A percentile compares a stretch with the other conserved stretches of the same genome.
These are phyloP conservation scores for Charadrius vociferus DNA, from an alignment of 2,113 vertebrate genomes.

Conservation along the genomic window DNA sequence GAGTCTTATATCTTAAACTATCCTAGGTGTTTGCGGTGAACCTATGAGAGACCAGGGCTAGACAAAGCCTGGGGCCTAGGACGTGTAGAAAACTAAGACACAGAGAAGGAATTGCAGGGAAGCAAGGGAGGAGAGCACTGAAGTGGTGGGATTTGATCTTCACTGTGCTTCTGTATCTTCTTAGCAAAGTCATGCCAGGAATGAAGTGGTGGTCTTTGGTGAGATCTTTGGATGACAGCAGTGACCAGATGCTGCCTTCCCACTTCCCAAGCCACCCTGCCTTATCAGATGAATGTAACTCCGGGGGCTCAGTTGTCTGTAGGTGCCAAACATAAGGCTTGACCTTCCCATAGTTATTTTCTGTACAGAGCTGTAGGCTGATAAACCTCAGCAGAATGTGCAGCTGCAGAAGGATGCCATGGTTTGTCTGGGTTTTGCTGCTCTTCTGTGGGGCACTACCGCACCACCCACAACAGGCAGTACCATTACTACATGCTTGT, in stretches of 20 bases:
- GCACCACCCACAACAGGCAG: background rate
- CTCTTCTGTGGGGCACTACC: background rate
- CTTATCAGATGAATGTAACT: background rate
- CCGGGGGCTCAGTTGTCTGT: background rate
- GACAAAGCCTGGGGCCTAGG: background rate
- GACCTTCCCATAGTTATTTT: background rate
- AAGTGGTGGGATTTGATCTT: background rate
- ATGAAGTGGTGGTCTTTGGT: background rate
- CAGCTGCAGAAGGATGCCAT: background rate
- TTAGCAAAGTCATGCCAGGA: background rate
- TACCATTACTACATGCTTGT: background rate
- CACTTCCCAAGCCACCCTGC: background rate
- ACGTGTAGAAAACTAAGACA: background rate
- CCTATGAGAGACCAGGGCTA: background rate
- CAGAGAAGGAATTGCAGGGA: background rate
- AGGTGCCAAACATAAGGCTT: background rate
- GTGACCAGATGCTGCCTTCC: background rate
- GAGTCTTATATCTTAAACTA: background rate
- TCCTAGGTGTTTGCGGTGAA: background rate
- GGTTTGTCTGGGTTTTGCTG: background rate
- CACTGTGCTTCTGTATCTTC: background rate
- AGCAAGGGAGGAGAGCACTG: background rate
- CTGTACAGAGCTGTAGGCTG: conserved; percentile 3
- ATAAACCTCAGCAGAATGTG: background rate
- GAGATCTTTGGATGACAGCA: background rate